These are phyloP conservation scores for Palaemon carinicauda DNA, from an alignment of 1,140 invertebrate species.

Conservation along the genomic window DNA sequence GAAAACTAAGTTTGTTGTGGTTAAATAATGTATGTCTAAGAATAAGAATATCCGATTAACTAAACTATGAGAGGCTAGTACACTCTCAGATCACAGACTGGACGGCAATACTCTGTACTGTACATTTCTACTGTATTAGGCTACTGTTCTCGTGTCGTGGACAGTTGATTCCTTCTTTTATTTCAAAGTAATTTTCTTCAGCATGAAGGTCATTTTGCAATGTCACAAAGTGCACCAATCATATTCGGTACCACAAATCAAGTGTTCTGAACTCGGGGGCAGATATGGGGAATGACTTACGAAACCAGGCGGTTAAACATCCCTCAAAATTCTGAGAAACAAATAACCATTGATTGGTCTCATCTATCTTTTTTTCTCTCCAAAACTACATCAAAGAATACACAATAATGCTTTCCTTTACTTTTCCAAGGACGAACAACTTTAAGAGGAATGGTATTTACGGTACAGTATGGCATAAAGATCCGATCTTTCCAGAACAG, in stretches of 20 bases:
- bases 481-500: slow-evolving; percentile 25
- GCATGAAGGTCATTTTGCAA: no score
- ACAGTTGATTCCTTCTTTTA: not conserved
- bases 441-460: slow-evolving; percentile 45
- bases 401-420: not conserved
- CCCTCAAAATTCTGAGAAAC: no score
- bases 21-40: no score
- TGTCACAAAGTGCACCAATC: no score
- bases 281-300: no score
- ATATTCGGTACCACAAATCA: no score
- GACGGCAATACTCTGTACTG: not conserved
- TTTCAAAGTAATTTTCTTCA: no score
- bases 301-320: no score
- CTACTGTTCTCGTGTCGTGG: not conserved
- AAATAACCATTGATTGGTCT: no score
- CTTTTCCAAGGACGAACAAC: not conserved
- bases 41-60: not conserved
- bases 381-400: not conserved
- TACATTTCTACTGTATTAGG: not conserved
- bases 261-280: no score
- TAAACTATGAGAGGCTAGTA: slow-evolving; percentile 25
- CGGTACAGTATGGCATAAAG: slow-evolving; percentile 41
- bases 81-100: slow-evolving; percentile 30
- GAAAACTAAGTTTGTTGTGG: not conserved
- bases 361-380: no score